Percentiles rank a stretch among this genome's conserved stretches.
Conservation (phyloP, 2,888 invertebrate species). For the Melipona beecheii region DNA sequence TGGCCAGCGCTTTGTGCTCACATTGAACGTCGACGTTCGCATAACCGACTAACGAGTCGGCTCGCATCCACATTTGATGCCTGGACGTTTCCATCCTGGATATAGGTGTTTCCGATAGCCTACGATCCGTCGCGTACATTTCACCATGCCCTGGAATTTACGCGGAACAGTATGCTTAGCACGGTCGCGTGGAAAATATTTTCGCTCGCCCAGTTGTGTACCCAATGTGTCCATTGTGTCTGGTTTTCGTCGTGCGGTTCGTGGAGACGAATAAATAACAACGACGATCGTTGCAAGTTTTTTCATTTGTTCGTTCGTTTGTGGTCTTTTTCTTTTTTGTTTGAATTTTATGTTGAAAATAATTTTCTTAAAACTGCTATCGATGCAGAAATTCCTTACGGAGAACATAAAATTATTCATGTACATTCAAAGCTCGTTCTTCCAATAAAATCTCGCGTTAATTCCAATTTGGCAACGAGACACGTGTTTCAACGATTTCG, state of each 20-base stretch:
- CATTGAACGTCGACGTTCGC: slow-evolving; percentile 47
- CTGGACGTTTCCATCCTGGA: slow-evolving; percentile 44
- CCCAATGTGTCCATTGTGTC: background rate
- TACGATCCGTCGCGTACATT: slow-evolving; percentile 27
- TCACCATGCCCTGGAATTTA: slow-evolving; percentile 34
- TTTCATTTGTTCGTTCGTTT: too few species aligned
- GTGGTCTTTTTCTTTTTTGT: too few species aligned
- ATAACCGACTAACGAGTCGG: slow-evolving; percentile 59
- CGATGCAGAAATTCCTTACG: too few species aligned
- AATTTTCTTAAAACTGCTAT: too few species aligned
- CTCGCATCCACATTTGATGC: slow-evolving; percentile 57
- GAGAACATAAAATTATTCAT: too few species aligned
- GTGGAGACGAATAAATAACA: background rate
- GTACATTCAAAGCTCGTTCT: too few species aligned
- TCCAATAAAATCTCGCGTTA: too few species aligned
- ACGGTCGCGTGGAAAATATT: slow-evolving; percentile 37
- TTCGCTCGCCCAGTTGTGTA: background rate
- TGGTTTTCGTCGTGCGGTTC: background rate
- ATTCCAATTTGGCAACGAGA: too few species aligned
- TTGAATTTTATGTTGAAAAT: too few species aligned
- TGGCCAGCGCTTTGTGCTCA: slow-evolving; percentile 52
- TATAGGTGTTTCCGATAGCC: slow-evolving; percentile 59
- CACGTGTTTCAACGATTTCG: too few species aligned
- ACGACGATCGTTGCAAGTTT: too few species aligned
- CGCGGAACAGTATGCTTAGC: slow-evolving; percentile 36